phyloP scores from a whole-genome alignment of 2,113 vertebrate genomes.

The Scopus umbretta region DNA sequence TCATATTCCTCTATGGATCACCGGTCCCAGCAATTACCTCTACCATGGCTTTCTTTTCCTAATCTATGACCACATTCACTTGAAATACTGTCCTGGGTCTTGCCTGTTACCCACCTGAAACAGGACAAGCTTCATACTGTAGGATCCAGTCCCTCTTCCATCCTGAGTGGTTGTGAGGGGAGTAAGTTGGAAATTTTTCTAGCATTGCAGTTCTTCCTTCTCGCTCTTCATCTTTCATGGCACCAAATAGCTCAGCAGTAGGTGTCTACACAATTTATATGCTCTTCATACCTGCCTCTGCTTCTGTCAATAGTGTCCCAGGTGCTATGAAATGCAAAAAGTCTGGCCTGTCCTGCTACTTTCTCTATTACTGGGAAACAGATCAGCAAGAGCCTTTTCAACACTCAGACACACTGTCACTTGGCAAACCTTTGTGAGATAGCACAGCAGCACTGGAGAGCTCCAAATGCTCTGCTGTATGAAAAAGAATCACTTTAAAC shows the following conservation, averaged over 20 bases:
- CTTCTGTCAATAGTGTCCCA: background rate
- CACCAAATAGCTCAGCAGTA: background rate
- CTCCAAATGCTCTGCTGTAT: background rate
- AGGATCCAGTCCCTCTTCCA: background rate
- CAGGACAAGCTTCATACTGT: background rate
- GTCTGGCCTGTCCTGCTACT: background rate
- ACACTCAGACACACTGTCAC: background rate
- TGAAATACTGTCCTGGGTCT: background rate
- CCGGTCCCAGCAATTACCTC: background rate
- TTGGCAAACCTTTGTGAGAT: background rate
- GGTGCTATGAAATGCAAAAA: background rate
- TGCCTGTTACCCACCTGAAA: background rate
- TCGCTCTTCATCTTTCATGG: background rate
- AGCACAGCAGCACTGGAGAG: background rate
- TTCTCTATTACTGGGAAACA: background rate
- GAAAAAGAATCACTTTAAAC: background rate
- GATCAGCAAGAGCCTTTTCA: background rate
- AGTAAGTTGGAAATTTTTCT: background rate
- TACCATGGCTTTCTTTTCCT: background rate
- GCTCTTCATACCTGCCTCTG: background rate
- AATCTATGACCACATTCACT: background rate
- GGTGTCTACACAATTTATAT: background rate
- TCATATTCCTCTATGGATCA: accelerated
- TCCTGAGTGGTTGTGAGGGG: background rate
- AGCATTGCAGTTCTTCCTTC: background rate